Conservation (phyloP, 2,113 vertebrate genomes). For the Oreotrochilus melanogaster region DNA sequence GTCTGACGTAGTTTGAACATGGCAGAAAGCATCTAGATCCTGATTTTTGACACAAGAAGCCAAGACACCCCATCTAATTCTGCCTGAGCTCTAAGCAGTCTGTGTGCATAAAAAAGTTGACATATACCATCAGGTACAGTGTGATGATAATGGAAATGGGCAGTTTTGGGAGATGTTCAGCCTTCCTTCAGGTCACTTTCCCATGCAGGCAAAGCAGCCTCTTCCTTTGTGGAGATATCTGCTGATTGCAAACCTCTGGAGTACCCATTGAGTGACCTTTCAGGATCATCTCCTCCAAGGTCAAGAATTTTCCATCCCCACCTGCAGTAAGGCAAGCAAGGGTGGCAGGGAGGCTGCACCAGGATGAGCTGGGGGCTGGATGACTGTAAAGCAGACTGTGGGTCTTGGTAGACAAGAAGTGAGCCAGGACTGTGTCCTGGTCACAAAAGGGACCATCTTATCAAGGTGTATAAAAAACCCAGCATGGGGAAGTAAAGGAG, state of each 20-base stretch:
- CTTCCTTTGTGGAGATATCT: not conserved
- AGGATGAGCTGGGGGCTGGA: too few species aligned
- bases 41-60: not conserved
- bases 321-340: not conserved
- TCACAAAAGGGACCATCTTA: too few species aligned
- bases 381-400: too few species aligned
- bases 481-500: too few species aligned
- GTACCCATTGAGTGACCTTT: not conserved
- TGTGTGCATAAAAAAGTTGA: not conserved
- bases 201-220: not conserved
- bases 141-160: not conserved
- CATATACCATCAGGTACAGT: too few species aligned
- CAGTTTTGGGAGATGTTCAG: not conserved
- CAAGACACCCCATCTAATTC: not conserved
- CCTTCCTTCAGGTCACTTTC: not conserved
- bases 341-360: not conserved
- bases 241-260: not conserved
- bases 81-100: not conserved
- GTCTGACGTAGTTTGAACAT: fast-evolving
- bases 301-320: not conserved
- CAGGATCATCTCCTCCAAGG: not conserved
- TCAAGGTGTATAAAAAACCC: too few species aligned
- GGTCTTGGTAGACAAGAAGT: too few species aligned
- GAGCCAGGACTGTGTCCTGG: too few species aligned
- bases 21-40: not conserved